Evolutionary conservation across 2,797 vertebrate genomes (phyloP).

Genomic region (Rhinatrema bivittatum): DNA sequence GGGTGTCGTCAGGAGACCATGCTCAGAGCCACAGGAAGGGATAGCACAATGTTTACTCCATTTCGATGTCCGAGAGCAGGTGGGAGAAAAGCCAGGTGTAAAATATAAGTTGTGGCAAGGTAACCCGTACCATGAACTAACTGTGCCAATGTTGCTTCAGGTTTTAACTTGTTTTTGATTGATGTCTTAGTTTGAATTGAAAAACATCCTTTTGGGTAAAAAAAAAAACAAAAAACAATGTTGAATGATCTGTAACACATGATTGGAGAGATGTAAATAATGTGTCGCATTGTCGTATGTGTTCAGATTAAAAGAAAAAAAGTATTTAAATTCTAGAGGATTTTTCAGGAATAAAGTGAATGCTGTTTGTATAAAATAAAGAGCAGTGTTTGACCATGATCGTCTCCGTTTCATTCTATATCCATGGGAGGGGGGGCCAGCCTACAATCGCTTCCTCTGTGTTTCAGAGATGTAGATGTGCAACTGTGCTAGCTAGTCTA

Average conservation of each 20-base stretch:
- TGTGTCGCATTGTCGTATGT: slow-evolving; percentile 61
- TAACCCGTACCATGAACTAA: slow-evolving; percentile 32
- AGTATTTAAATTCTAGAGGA: slow-evolving; percentile 75
- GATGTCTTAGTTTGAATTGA: slow-evolving; percentile 19
- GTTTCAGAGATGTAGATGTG: no score
- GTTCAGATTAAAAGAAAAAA: slow-evolving; percentile 50
- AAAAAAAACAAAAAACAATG: slow-evolving; percentile 27
- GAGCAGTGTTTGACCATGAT: slow-evolving; percentile 68
- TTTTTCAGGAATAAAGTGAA: slow-evolving; percentile 59
- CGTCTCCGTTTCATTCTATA: slow-evolving; percentile 14
- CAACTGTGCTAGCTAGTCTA: no score
- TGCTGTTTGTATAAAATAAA: slow-evolving; percentile 88
- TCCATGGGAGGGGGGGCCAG: no score
- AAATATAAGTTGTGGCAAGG: slow-evolving; percentile 7
- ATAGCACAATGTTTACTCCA: slow-evolving; percentile 2
- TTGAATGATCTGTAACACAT: slow-evolving; percentile 54
- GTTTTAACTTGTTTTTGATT: slow-evolving; percentile 28
- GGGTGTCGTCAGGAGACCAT: background rate
- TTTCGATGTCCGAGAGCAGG: slow-evolving; percentile 1
- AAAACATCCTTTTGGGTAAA: slow-evolving; percentile 40
- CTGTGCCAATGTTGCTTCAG: slow-evolving; percentile 45
- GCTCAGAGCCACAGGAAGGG: slow-evolving; percentile 20
- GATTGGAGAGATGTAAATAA: slow-evolving; percentile 80
- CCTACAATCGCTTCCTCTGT: no score
- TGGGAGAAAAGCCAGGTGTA: slow-evolving; percentile 2